phyloP scores from a whole-genome alignment of 1,140 invertebrate genomes.

The Dryas iulia region DNA sequence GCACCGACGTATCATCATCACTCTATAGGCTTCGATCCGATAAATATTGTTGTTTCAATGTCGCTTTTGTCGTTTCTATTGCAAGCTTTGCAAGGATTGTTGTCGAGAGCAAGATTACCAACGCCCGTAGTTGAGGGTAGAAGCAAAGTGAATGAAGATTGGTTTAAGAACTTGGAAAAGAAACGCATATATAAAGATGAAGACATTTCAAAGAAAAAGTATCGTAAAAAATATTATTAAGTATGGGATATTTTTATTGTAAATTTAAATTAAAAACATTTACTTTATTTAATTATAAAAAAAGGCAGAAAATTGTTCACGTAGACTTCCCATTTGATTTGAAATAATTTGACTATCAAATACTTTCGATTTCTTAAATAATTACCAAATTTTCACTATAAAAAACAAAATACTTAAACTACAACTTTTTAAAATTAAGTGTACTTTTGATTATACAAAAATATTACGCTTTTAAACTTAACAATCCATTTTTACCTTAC shows the following conservation, averaged over 20 bases:
- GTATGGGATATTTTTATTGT: not conserved
- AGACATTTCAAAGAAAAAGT: not conserved
- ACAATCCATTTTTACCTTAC: too few species aligned
- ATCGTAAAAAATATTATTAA: conserved; percentile 3
- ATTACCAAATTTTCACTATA: too few species aligned
- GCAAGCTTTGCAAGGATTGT: conserved; percentile 70
- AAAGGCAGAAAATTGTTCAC: too few species aligned
- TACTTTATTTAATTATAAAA: too few species aligned
- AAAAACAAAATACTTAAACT: too few species aligned
- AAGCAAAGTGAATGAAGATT: conserved; percentile 55
- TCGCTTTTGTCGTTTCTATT: conserved; percentile 73
- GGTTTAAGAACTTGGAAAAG: conserved; percentile 47
- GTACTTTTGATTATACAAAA: too few species aligned
- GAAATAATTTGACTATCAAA: too few species aligned
- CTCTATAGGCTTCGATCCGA: conserved; percentile 75
- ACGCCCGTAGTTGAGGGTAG: conserved; percentile 66
- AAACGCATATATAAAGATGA: conserved; percentile 10
- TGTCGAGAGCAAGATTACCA: conserved; percentile 56
- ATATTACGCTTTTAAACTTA: too few species aligned
- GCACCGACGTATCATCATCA: conserved; percentile 71
- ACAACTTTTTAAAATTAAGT: too few species aligned
- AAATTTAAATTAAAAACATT: too few species aligned
- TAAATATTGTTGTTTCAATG: conserved; percentile 77
- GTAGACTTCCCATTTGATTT: too few species aligned
- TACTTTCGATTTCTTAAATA: too few species aligned